phyloP scores from a whole-genome alignment of 2,888 invertebrate species.

The Cerastis leucographa region DNA sequence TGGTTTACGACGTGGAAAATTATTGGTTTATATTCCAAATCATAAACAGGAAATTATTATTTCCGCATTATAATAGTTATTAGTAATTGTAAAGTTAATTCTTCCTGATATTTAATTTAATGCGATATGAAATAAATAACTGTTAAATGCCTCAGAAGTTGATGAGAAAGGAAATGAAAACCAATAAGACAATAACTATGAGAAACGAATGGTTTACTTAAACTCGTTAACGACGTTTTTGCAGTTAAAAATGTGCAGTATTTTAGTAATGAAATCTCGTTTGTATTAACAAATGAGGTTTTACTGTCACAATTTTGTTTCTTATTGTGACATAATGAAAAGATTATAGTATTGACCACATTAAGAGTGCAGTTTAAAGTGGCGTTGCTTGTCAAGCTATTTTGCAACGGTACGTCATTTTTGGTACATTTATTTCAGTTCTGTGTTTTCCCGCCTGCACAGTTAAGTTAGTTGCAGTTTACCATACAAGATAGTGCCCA shows the following conservation, averaged over 20 bases:
- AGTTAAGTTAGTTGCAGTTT: too few relatives aligned
- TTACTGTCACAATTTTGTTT: too few relatives aligned
- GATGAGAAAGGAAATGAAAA: neutral
- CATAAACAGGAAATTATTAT: slow-evolving; percentile 16
- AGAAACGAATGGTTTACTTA: neutral
- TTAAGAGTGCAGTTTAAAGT: too few relatives aligned
- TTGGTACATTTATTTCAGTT: too few relatives aligned
- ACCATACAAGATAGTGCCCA: neutral
- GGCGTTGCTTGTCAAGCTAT: too few relatives aligned
- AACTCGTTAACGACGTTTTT: neutral
- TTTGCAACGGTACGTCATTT: too few relatives aligned
- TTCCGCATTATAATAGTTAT: neutral
- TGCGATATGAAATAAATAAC: slow-evolving; percentile 13
- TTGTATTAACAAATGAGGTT: too few relatives aligned
- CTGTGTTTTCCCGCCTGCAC: too few relatives aligned
- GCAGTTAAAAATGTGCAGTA: neutral
- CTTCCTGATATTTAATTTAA: slow-evolving; percentile 13
- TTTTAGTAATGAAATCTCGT: neutral
- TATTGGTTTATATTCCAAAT: slow-evolving; percentile 20
- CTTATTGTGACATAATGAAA: neutral
- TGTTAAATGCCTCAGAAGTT: neutral
- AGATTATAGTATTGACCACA: too few relatives aligned
- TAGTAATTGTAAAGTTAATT: neutral
- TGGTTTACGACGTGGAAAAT: slow-evolving; percentile 16
- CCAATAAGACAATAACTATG: neutral